Evolutionary conservation across 2,113 vertebrate genomes (phyloP), one percentile per base, ranked within the genome.

Genomic region (Pygathrix nemaeus): DNA sequence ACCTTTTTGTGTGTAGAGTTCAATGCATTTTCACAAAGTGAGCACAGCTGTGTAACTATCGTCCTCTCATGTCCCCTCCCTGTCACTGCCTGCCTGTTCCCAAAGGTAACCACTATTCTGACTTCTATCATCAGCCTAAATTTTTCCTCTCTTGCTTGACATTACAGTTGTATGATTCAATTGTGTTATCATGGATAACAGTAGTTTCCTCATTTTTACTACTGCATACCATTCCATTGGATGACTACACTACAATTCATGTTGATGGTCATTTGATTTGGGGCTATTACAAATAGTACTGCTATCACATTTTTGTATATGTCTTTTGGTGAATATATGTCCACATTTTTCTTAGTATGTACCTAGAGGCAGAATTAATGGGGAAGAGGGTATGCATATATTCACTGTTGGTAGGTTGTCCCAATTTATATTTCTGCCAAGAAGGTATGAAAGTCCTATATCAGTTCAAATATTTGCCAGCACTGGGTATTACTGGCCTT

Each of bases 61-160:
- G 16, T n/a, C 11, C 8, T 35, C 4, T 59, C 30, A 8, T 3
- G 2, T 20, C 5, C 6, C 2, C 14, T 25, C 6, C 0, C 27
- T n/a, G 9, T 81, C 32, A 55, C 12, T 8, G 30, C 27, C 88
- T 32, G 61, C 25, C 27, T 52, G 52, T 75, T 32, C 18, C 40
- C 18, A 45, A 78, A 95, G 40, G n/a, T 48, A 38, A 48, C 21
- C 40, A 6, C 25, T 73, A 5, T 64, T 21, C 38, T 66, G 18
- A n/a, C 18, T 59, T 81, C 40, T 68, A 2, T n/a, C 12, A 81
- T n/a, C 12, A 81, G 45, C 81, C 32, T 84, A 72, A 30, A 35
- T 70, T 89, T 91, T 21, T 6, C 50, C 32, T 45, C 32, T 73
- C 40, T 43, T 52, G 52, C 21, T 95, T 32, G 27, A 48, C 66